phyloP scores from a whole-genome alignment of 2,113 vertebrate species.

The Psittacula cyanocephala region DNA sequence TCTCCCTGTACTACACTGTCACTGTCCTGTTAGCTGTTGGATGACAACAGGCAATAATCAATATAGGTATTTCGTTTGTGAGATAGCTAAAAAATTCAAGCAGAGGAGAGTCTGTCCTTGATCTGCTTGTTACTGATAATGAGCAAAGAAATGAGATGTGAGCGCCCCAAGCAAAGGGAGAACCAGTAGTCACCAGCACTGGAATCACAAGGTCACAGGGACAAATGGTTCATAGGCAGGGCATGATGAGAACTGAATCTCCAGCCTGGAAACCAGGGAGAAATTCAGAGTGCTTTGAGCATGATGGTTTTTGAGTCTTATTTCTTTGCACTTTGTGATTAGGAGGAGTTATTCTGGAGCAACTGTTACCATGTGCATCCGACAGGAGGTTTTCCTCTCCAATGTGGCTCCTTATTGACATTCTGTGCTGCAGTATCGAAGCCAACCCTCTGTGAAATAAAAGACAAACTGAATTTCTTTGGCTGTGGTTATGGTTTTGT shows the following conservation, averaged over 20 bases:
- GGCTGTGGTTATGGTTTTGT: background rate
- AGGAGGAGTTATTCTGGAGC: background rate
- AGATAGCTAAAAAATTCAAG: background rate
- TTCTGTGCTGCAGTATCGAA: background rate
- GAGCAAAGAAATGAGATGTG: background rate
- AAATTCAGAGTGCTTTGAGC: fast-evolving
- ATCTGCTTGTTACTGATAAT: background rate
- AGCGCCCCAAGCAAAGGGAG: background rate
- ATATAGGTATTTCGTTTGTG: background rate
- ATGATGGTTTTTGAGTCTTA: background rate
- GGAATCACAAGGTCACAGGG: background rate
- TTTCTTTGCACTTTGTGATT: background rate
- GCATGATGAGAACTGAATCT: background rate
- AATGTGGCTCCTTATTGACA: background rate
- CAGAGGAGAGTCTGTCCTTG: conserved; percentile 26
- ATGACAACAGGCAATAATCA: background rate
- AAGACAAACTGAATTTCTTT: background rate
- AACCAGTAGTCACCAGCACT: background rate
- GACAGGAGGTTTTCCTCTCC: background rate
- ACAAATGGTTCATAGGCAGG: background rate
- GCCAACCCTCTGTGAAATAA: background rate
- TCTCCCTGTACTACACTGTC: background rate
- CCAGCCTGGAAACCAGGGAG: background rate
- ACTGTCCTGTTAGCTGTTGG: background rate
- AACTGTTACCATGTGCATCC: background rate